phyloP scores from a whole-genome alignment of 2,888 invertebrate genomes.

The Phalera bucephala region DNA sequence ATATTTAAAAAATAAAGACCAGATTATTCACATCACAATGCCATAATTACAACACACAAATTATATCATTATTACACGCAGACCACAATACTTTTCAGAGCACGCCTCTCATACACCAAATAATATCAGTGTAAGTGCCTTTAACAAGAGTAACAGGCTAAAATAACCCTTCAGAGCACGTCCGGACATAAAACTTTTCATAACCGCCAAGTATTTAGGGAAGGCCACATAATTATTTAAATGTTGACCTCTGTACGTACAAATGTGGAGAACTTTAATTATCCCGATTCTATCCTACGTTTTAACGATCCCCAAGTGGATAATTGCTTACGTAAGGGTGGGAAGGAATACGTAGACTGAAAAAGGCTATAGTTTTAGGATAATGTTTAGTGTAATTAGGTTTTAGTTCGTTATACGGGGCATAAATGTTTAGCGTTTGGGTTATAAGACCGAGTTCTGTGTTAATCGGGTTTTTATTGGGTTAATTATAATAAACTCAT shows the following conservation, averaged over 20 bases:
- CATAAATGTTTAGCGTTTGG: no score
- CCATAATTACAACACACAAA: no score
- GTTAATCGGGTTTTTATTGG: background rate
- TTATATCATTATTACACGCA: no score
- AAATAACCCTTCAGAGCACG: conserved; percentile 8
- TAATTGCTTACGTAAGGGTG: conserved; percentile 41
- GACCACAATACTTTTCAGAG: conserved; percentile 25
- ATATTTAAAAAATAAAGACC: no score
- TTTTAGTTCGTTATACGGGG: background rate
- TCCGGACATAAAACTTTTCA: no score
- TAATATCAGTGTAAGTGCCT: no score
- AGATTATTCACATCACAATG: conserved; percentile 13
- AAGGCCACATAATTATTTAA: conserved; percentile 37
- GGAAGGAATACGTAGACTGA: conserved; percentile 25
- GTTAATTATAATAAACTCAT: background rate
- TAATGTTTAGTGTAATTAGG: conserved; percentile 6
- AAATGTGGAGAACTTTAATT: conserved; percentile 51
- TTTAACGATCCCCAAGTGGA: conserved; percentile 45
- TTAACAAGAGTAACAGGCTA: conserved; percentile 27
- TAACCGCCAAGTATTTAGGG: conserved; percentile 32
- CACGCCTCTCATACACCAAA: no score
- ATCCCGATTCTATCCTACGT: conserved; percentile 44
- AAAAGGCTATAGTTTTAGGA: conserved; percentile 31
- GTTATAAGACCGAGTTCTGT: no score
- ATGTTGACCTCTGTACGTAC: conserved; percentile 37